A percentile compares a stretch with the other conserved stretches of the same genome.
These are phyloP conservation scores for Lasioglossum calceatum DNA, from an alignment of 2,888 invertebrate species.

Conservation along the genomic window DNA sequence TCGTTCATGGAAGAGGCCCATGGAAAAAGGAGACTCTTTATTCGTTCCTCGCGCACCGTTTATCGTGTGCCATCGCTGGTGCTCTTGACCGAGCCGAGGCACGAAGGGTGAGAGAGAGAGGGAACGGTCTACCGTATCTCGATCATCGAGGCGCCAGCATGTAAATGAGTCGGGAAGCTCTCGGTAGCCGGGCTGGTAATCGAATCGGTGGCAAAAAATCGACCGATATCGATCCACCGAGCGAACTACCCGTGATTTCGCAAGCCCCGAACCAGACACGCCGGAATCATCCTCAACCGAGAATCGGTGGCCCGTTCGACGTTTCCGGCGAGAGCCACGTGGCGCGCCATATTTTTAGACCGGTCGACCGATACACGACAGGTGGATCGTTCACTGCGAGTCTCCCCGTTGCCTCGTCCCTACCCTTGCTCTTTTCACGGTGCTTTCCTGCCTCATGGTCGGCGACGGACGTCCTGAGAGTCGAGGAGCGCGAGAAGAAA, in stretches of 20 bases:
- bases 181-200: conserved; percentile 5
- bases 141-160: conserved; percentile 68
- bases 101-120: conserved; percentile 19
- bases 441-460: conserved; percentile 55
- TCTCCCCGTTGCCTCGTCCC: conserved; percentile 26
- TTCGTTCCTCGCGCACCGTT: conserved; percentile 50
- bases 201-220: neutral
- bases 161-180: conserved; percentile 63
- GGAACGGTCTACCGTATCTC: conserved; percentile 42
- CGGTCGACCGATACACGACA: conserved; percentile 60
- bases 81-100: conserved; percentile 64
- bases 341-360: conserved; percentile 65
- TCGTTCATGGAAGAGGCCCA: conserved; percentile 42
- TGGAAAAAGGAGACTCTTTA: conserved; percentile 48
- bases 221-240: neutral
- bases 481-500: neutral
- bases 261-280: neutral
- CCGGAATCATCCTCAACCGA: conserved; percentile 18
- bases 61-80: conserved; percentile 66
- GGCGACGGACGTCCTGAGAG: conserved; percentile 57
- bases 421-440: conserved; percentile 30
- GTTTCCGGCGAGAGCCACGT: conserved; percentile 62
- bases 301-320: conserved; percentile 17
- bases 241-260: neutral
- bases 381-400: conserved; percentile 71